Base-by-base conservation (phyloP, 2,113 vertebrate species). In the Gavia stellata region DNA sequence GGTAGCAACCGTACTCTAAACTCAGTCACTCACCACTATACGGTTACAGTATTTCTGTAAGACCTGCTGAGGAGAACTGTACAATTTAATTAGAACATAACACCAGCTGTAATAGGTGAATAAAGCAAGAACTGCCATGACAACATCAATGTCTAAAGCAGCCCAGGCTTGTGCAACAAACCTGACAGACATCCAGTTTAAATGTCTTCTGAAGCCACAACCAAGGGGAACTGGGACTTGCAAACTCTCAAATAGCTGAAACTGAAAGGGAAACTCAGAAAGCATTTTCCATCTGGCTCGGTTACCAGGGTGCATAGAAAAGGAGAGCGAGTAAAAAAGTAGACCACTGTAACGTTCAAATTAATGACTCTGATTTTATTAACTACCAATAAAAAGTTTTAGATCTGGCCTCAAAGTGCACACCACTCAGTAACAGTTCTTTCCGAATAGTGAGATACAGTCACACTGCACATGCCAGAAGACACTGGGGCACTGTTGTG, bases 201-300 rank as follows among this genome's bases (percentile, higher is more conserved):
- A 75, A 40, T 2, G 14, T 38, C 82, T 92, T 87, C 62, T 94
- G 67, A 96, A 95, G 81, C 83, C 71, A 90, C 66, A 95, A 82
- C 42, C 52, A 18, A 59, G 80, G 38, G 44, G 50, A 90, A 86
- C 0, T 18, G 79, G 50, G 55, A 90, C 47, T 36, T 90, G 71
- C 31, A 87, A 97, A 97, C 91, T 85, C 21, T 17, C 11, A 12
- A 65, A 88, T 19, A 81, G 66, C 20, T 94, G 81, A 94, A 65
- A 90, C 7, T 40, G 21, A 92, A 96, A 90, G 50, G 29, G 53
- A 97, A 97, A 72, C 83, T 62, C 70, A 52, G 74, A 61, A 81
- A 91, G 67, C 12, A 20, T 90, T 95, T 94, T 92, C 71, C 71
- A 74, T 52, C 3, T 74, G 79, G 59, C 56, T 96, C 28, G 16